Base-by-base conservation (phyloP, 2,797 vertebrate species). In the Enteromius argenteus region DNA sequence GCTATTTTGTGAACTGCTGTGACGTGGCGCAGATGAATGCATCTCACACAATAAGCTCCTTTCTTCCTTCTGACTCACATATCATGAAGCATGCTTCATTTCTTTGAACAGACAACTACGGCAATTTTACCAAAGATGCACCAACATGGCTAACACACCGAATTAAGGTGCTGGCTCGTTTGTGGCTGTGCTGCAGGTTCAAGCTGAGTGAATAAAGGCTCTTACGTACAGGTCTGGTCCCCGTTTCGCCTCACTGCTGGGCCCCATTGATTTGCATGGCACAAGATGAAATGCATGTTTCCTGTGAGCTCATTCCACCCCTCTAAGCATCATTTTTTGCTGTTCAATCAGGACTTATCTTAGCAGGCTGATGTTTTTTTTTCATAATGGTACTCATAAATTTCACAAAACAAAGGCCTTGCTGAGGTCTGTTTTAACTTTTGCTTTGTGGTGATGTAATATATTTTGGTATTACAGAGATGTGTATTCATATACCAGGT, bases 301-400 rank as follows among this genome's bases (percentile, higher is more conserved):
- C 84, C 89, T 84, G 86, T 85, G 81, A 89, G 84, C 77, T 89
- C 89, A 90, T 92, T 93, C 87, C 89, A 86, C 83, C 51, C 56
- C 89, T 92, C 91, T 92, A 93, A 94, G 92, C 92, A 85, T 81
- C 85, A 91, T 93, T 92, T 32, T 89, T 85, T 85, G 87, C 89
- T 90, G 89, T 89, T 94, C 91, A 91, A 90, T 92, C 92, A 91
- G 87, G 85, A 85, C 86, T 92, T 93, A 94, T 93, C 90, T 88
- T 83, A 79, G 87, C 30, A 10, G 15, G 58, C 90, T 84, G 88
- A 90, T 90, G 89, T 81, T 92, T 67, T 37, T 37, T 37, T 44
- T 84, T 88, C 83, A 78, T 94, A 94, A 94, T 93, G 91, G 89
- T 78, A 88, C 89, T 86, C 90, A 92, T 94, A 91, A 75, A 93